These are phyloP conservation scores for Sebastes vulpes DNA, from an alignment of 2,797 vertebrate species.

Conservation along the genomic window DNA sequence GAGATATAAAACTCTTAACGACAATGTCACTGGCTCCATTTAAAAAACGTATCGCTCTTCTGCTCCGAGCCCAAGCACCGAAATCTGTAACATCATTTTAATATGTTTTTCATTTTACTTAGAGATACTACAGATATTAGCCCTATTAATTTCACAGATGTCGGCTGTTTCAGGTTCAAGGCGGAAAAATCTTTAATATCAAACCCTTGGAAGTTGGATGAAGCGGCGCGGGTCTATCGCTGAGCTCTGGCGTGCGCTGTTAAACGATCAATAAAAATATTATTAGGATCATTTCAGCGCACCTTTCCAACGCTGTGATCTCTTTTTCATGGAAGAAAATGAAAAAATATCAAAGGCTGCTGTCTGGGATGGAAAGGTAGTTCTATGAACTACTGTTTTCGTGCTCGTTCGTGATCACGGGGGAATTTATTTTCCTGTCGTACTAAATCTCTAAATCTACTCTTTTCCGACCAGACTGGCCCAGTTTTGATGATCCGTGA, in stretches of 20 bases:
- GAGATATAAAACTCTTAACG: constrained; percentile 59
- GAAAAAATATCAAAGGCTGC: constrained; percentile 35
- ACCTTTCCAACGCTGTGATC: constrained; percentile 58
- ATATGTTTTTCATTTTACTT: background rate
- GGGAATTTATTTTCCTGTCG: constrained; percentile 31
- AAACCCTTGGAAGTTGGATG: constrained; percentile 41
- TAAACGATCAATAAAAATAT: constrained; percentile 73
- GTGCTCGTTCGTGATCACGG: background rate
- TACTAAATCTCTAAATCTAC: background rate
- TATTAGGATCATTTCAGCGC: constrained; percentile 56
- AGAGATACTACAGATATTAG: constrained; percentile 50
- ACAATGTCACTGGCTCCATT: constrained; percentile 52
- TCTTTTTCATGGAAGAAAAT: constrained; percentile 39
- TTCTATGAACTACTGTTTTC: constrained; percentile 15
- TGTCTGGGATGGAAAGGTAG: constrained; percentile 30
- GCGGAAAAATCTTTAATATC: constrained; percentile 60
- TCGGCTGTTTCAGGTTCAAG: constrained; percentile 44
- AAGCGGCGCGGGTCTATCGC: constrained; percentile 40
- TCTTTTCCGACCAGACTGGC: background rate
- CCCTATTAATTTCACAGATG: constrained; percentile 69
- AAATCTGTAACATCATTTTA: constrained; percentile 70
- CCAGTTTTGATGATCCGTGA: constrained; percentile 36
- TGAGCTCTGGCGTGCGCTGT: constrained; percentile 16
- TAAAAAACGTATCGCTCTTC: constrained; percentile 29
- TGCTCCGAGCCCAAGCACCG: background rate